A percentile compares a stretch with the other conserved stretches of the same genome.
Conservation (phyloP, 2,888 invertebrate genomes). For the Epsilonema sp. region DNA sequence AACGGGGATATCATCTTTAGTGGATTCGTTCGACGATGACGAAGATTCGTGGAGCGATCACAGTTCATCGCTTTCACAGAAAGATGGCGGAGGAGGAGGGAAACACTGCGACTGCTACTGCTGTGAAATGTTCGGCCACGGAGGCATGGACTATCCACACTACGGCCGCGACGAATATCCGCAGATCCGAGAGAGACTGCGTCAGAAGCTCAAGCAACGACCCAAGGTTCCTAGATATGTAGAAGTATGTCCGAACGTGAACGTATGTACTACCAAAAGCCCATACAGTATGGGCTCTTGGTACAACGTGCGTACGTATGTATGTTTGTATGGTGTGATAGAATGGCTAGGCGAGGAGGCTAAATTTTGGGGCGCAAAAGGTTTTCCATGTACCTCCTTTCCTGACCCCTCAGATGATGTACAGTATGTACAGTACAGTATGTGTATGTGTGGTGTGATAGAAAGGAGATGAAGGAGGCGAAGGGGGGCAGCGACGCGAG, state of each 20-base stretch:
- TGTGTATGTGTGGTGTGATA: neutral
- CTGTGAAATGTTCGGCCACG: constrained; percentile 56
- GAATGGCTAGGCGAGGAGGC: too few species aligned
- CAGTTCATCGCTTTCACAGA: constrained; percentile 30
- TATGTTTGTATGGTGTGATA: too few species aligned
- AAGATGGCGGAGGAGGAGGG: too few species aligned
- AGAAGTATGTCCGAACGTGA: too few species aligned
- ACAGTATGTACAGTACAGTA: too few species aligned
- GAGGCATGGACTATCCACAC: neutral
- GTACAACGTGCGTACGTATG: too few species aligned
- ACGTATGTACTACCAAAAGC: too few species aligned
- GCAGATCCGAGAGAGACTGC: constrained; percentile 9
- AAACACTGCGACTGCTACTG: constrained; percentile 53
- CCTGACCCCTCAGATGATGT: too few species aligned
- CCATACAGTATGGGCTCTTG: too few species aligned
- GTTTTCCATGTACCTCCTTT: too few species aligned
- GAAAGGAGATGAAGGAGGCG: neutral
- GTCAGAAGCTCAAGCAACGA: constrained; percentile 8
- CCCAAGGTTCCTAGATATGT: too few species aligned
- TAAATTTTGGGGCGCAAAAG: too few species aligned
- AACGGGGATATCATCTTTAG: neutral
- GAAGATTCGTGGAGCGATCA: constrained; percentile 18
- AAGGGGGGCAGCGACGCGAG: neutral
- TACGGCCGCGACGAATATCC: constrained; percentile 5
- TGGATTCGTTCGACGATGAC: constrained; percentile 8